These are phyloP conservation scores for Onychostruthus taczanowskii DNA, from an alignment of 2,113 vertebrate species.

Conservation along the genomic window DNA sequence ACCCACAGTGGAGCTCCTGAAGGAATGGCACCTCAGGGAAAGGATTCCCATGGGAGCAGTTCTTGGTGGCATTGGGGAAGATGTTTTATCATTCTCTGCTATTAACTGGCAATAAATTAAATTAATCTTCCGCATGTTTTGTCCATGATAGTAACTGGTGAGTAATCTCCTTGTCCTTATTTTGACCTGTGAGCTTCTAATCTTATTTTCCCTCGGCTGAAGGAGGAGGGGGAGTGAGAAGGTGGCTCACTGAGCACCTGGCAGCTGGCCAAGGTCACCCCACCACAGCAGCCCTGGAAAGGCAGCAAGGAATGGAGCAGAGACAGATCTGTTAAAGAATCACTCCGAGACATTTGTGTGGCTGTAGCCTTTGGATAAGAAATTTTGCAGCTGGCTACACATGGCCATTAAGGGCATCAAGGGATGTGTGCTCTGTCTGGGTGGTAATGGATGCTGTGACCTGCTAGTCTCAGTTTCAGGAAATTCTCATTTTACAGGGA, in stretches of 20 bases:
- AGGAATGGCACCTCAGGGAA: not conserved
- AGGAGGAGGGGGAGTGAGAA: not conserved
- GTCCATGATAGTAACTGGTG: not conserved
- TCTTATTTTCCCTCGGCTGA: not conserved
- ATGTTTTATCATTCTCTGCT: not conserved
- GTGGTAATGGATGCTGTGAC: not conserved
- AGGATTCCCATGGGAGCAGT: not conserved
- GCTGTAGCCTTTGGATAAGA: not conserved
- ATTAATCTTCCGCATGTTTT: not conserved
- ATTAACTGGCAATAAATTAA: not conserved
- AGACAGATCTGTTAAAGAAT: not conserved
- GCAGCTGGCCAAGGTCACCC: not conserved
- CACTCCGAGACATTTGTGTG: not conserved
- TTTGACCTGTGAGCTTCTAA: not conserved
- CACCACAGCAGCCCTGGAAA: not conserved
- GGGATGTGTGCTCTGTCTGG: not conserved
- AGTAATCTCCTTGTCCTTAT: not conserved
- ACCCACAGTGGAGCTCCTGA: not conserved
- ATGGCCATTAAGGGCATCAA: not conserved
- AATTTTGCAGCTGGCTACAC: not conserved
- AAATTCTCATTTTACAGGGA: not conserved
- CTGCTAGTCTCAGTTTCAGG: not conserved
- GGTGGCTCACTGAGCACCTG: not conserved
- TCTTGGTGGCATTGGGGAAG: rapidly evolving
- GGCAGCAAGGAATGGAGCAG: not conserved